phyloP scores from a whole-genome alignment of 2,797 vertebrate species.

The Leontocebus nigricollis region DNA sequence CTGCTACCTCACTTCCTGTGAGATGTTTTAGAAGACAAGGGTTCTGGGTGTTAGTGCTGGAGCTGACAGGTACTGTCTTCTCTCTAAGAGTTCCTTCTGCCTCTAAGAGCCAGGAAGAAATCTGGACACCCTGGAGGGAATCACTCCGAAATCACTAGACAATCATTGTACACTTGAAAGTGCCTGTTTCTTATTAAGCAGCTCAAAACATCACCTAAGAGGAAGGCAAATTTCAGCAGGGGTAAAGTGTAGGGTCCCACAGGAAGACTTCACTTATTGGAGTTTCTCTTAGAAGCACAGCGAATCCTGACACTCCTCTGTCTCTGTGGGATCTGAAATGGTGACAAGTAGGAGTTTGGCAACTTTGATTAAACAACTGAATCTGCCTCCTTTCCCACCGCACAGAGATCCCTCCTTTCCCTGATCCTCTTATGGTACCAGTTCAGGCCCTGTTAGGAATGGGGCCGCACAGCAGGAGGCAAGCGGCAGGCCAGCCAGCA shows the following conservation, averaged over 20 bases:
- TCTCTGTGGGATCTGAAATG: background rate
- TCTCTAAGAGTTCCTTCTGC: background rate
- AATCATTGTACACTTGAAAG: background rate
- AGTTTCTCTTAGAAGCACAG: background rate
- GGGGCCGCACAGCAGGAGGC: background rate
- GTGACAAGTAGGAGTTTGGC: background rate
- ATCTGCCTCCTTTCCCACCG: too few species aligned
- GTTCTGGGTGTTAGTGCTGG: background rate
- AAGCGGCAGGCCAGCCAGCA: background rate
- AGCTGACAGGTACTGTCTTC: background rate
- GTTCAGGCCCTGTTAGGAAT: background rate
- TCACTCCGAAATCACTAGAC: background rate
- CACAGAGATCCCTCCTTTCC: background rate
- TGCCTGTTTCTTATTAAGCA: background rate
- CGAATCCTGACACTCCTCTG: background rate
- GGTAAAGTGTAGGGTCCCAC: background rate
- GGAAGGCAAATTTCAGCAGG: background rate
- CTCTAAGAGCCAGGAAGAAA: background rate
- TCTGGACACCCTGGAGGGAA: background rate
- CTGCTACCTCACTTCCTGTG: rapidly evolving
- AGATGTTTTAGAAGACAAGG: rapidly evolving
- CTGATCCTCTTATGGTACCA: background rate
- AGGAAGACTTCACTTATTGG: background rate
- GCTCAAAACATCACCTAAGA: slow-evolving; percentile 31
- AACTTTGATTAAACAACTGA: background rate